Base-by-base conservation (phyloP, 2,888 invertebrate species). In the Sympetrum striolatum region DNA sequence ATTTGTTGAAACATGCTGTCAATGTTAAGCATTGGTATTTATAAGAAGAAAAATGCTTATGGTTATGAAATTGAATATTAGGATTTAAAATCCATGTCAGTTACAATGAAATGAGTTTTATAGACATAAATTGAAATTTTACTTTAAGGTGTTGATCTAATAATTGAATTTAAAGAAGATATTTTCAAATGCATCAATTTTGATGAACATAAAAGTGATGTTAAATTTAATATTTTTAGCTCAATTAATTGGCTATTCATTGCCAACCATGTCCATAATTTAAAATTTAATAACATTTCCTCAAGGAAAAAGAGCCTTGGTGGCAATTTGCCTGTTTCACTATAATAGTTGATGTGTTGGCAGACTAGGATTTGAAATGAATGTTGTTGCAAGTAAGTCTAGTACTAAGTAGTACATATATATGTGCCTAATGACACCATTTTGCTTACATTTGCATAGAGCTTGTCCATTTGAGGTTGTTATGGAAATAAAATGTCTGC, bases 341-440 rank as follows among this genome's bases (percentile, higher is more conserved):
- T 86, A 86, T 60, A 86, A 58, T 86, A 86, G 86, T 86, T 86
- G 86, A 86, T 86, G 86, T 86, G 86, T 86, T 86, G 86, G 86
- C 86, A 86, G 86, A 86, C 86, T 86, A 86, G 86, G 86, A 86
- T 86, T 60, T 86, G 86, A 86, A 86, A 86, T 86, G 86, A 86
- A 86, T 86, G 86, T 86, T 86, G 86, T 86, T 86, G 86, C 86
- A 86, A 64, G 86, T 86, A 86, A 86, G 86, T 86, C 86, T 86
- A 86, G 86, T 86, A 86, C 86, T 86, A 64, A 37, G 86, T 86
- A 86, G 86, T 86, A 86, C 86, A 60, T 86, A 86, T 86, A 37
- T 86, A 86, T 86, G 86, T 86, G 86, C 86, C 86, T 86, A 86
- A 86, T 37, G 86, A 86, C 86, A 86, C 86, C 86, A 86, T 86